Evolutionary conservation across 2,888 invertebrate species (phyloP).

Genomic region (Volucella inanis): DNA sequence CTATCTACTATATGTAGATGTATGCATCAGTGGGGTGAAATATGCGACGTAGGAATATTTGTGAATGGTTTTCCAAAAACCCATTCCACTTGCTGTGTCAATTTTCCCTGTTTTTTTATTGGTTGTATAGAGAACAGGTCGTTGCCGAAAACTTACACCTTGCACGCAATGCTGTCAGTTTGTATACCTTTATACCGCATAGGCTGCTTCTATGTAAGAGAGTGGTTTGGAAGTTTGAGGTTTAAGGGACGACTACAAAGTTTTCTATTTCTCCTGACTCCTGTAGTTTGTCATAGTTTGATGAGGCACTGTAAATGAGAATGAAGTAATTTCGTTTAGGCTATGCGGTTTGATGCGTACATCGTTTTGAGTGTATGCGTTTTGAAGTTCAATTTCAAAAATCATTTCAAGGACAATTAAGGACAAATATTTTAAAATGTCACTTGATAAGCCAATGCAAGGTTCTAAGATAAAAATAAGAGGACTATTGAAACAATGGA

Average conservation of each 20-base stretch:
- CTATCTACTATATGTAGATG: slow-evolving; percentile 2
- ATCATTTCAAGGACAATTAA: background rate
- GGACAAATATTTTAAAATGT: too few species aligned
- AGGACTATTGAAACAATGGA: too few species aligned
- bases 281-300: slow-evolving; percentile 16
- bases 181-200: slow-evolving; percentile 47
- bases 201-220: slow-evolving; percentile 28
- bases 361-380: background rate
- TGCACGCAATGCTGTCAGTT: slow-evolving; percentile 72
- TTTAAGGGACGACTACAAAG: slow-evolving; percentile 54
- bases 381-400: background rate
- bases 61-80: slow-evolving; percentile 60
- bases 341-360: background rate
- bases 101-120: slow-evolving; percentile 61
- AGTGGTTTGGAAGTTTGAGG: slow-evolving; percentile 47
- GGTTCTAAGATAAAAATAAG: too few species aligned
- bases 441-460: too few species aligned
- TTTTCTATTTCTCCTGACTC: slow-evolving; percentile 25
- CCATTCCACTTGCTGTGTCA: slow-evolving; percentile 36
- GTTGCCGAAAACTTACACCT: slow-evolving; percentile 70
- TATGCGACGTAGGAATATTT: slow-evolving; percentile 48
- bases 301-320: slow-evolving; percentile 11
- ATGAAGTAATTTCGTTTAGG: slow-evolving; percentile 14
- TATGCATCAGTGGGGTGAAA: slow-evolving; percentile 35
- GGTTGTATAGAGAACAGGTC: slow-evolving; percentile 64